Conservation (phyloP, 2,797 vertebrate genomes). For the Thalassophryne amazonica region DNA sequence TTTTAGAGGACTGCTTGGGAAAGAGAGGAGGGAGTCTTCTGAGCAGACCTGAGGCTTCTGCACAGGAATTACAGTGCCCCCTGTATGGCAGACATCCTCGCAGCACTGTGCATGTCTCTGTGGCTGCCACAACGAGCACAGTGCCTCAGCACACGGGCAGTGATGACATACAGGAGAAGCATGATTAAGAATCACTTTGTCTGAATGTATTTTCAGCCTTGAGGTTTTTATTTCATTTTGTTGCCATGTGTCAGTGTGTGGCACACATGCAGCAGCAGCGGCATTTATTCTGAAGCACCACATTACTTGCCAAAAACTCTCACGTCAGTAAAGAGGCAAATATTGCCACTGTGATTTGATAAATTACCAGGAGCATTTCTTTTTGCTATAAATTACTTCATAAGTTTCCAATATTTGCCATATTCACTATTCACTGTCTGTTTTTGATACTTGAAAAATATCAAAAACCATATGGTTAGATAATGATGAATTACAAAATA, state of each 20-base stretch:
- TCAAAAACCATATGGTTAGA: no score
- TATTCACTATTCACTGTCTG: no score
- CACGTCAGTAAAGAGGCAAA: no score
- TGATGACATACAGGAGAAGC: background rate
- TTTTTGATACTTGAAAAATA: no score
- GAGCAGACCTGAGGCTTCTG: slow-evolving; percentile 29
- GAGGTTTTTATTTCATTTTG: background rate
- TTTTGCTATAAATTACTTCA: no score
- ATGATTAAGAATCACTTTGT: background rate
- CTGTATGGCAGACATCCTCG: slow-evolving; percentile 5
- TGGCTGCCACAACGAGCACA: background rate
- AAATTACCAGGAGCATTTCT: no score
- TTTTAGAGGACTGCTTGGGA: slow-evolving; percentile 58
- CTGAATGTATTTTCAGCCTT: background rate
- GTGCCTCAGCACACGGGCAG: background rate
- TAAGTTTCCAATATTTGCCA: no score
- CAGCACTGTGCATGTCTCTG: slow-evolving; percentile 1
- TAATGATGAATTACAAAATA: no score
- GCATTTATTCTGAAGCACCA: background rate
- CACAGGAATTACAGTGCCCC: slow-evolving; percentile 22
- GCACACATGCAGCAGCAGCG: background rate
- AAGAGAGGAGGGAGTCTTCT: slow-evolving; percentile 40
- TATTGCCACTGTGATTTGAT: no score
- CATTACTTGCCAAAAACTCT: no score
- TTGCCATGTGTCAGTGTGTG: background rate